Evolutionary conservation across 2,888 invertebrate species (phyloP), one percentile per base, ranked within the genome.

Genomic region (Automeris io): DNA sequence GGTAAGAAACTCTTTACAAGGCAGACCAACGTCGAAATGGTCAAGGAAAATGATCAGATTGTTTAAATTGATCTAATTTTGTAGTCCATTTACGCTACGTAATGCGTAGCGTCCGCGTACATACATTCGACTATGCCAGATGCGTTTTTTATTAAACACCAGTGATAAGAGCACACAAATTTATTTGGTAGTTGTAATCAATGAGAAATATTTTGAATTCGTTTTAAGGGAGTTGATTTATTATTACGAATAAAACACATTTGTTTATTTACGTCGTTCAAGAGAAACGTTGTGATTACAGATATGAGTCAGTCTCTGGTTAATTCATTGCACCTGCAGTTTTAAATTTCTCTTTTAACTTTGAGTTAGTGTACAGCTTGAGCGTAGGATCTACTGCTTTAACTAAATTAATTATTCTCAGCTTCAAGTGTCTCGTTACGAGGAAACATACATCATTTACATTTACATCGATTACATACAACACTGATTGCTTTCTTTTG

Each of bases 51-150:
- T 61, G 65, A 60, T 61, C 32, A 18, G 24, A 33, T 24, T 25
- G 36, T 49, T 48, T 39, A 37, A 48, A 48, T 54, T 48, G 53
- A 54, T 68, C 72, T 69, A 70, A 70, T 67, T 72, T 44, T 39
- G 61, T 61, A 63, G 49, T 61, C 51, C 57, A 61, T 70, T 62
- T 61, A 59, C 55, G 41, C 42, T 36, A 43, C 41, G 56, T 49
- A 49, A 47, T 47, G 49, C 54, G 55, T 57, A 42, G 34, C 45
- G 46, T 40, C 42, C 42, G 45, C 50, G 45, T 39, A 34, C 8
- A 33, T 18, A 3, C 25, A 32, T 23, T 18, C 31, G 50, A 53
- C 47, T 41, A 43, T 45, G 48, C 67, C 67, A 65, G 65, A 57
- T 51, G 57, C 43, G 26, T 47, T 57, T 56, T 60, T 57, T 57